These are phyloP conservation scores for Heliconius erato DNA, from an alignment of 2,888 invertebrate species.

Conservation along the genomic window DNA sequence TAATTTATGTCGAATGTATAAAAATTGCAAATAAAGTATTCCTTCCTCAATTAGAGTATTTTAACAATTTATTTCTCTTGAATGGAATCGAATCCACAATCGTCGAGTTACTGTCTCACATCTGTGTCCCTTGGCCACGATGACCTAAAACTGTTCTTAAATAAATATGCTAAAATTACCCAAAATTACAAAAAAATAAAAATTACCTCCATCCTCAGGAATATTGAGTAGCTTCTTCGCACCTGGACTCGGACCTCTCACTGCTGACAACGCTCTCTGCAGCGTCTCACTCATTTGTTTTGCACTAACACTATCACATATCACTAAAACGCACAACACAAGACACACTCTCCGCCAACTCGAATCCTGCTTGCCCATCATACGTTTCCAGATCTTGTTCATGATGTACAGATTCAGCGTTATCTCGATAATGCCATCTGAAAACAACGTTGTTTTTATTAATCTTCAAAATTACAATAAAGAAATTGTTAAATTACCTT, in stretches of 20 bases:
- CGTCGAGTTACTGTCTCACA: no score
- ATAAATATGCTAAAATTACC: background rate
- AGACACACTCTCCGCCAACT: slow-evolving; percentile 67
- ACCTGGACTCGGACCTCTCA: slow-evolving; percentile 82
- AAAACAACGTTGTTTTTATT: slow-evolving; percentile 49
- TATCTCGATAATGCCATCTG: slow-evolving; percentile 62
- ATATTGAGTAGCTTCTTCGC: slow-evolving; percentile 84
- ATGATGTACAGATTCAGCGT: slow-evolving; percentile 48
- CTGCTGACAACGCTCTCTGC: slow-evolving; percentile 83
- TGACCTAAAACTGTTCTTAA: background rate
- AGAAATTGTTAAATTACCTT: background rate
- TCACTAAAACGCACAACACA: slow-evolving; percentile 66
- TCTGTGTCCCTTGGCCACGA: no score
- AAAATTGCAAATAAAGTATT: background rate
- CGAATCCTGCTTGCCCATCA: slow-evolving; percentile 70
- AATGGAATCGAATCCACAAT: no score
- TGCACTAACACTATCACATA: slow-evolving; percentile 68
- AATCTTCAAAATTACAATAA: background rate
- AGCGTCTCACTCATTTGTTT: slow-evolving; percentile 85
- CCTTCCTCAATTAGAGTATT: background rate
- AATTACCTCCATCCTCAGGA: slow-evolving; percentile 84
- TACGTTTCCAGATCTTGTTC: slow-evolving; percentile 55
- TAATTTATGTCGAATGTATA: background rate
- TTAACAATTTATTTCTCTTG: no score
- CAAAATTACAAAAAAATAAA: background rate